Base-by-base conservation (phyloP, 2,797 vertebrate genomes). In the Mastacembelus armatus region DNA sequence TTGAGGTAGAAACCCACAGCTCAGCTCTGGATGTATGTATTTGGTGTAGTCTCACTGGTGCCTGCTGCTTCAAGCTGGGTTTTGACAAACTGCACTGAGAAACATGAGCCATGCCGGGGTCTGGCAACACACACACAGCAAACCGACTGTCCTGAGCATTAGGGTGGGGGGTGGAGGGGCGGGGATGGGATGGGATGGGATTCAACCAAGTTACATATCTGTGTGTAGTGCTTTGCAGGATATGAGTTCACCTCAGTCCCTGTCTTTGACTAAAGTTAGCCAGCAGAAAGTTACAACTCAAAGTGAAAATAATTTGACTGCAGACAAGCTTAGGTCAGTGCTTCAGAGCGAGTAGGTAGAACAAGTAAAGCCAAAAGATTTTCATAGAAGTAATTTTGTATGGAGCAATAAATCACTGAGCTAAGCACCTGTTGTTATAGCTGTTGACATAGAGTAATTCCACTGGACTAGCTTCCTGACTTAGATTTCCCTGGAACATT, bases 61-160 rank as follows among this genome's bases (percentile, higher is more conserved):
- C 81, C 92, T 93, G 87, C 91, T 74, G 90, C 90, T 95, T 91
- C 89, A 92, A 93, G 89, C 83, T 89, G 88, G 89, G 90, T 90
- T 92, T 92, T 94, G 94, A 93, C 94, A 94, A 92, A 93, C 92
- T 94, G 94, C 91, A 90, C 93, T 90, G 74, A 92, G 96, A 96
- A 96, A 97, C 92, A 96, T 93, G 94, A 96, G 93, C 94, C 95
- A 90, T 85, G 91, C 74, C 45, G 30, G 79, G 66, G 19, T 74
- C 81, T 78, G 74, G 71, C 71, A 75, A 86, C 64, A 40, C 43
- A 64, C 47, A 70, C 60, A 55, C 59, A 81, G 58, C 66, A 63
- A 68, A 85, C 71, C 75, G 85, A 85, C 86, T 90, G 85, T 86
- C 85, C 82, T 75, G 75, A 85, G 71, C 26, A 56, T 59, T 77